These are phyloP conservation scores for Hylaea fasciaria DNA, from an alignment of 2,888 invertebrate species.

Conservation along the genomic window DNA sequence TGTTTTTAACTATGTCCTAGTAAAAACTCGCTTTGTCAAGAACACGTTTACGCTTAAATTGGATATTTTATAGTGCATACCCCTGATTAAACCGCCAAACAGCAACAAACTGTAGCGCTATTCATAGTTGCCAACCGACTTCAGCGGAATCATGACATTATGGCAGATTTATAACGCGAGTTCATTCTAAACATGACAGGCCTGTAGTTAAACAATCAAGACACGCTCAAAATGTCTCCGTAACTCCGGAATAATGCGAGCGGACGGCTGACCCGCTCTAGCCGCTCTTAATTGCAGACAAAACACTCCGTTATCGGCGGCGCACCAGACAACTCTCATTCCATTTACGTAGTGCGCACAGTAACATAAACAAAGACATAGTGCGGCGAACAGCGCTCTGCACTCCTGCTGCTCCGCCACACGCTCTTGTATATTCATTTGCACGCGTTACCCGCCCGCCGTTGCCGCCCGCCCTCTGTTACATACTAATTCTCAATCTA, in stretches of 20 bases:
- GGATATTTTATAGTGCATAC: background rate
- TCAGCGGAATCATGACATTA: conserved; percentile 53
- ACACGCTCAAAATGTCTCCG: conserved; percentile 71
- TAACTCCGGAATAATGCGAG: conserved; percentile 70
- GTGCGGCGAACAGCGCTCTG: conserved; percentile 59
- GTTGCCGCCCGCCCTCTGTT: conserved; percentile 51
- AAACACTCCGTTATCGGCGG: conserved; percentile 77
- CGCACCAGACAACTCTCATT: conserved; percentile 67
- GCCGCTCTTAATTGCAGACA: conserved; percentile 80
- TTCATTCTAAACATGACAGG: conserved; percentile 67
- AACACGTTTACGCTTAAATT: background rate
- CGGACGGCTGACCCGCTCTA: conserved; percentile 67
- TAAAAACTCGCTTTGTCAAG: conserved; percentile 23
- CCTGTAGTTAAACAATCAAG: conserved; percentile 66
- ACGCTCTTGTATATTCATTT: conserved; percentile 56
- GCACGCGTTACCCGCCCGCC: conserved; percentile 45
- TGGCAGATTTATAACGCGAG: conserved; percentile 63
- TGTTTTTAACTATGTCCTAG: conserved; percentile 13
- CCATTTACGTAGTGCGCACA: conserved; percentile 72
- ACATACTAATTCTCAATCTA: conserved; percentile 23
- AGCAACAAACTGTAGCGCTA: conserved; percentile 16
- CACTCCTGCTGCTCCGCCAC: conserved; percentile 57
- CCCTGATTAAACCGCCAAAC: conserved; percentile 1
- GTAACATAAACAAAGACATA: conserved; percentile 72
- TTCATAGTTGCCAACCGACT: conserved; percentile 17